Percentiles rank a stretch among this genome's conserved stretches.
Evolutionary conservation across 2,888 invertebrate species (phyloP).

Genomic region (Vannuccia rotundouncinata): DNA sequence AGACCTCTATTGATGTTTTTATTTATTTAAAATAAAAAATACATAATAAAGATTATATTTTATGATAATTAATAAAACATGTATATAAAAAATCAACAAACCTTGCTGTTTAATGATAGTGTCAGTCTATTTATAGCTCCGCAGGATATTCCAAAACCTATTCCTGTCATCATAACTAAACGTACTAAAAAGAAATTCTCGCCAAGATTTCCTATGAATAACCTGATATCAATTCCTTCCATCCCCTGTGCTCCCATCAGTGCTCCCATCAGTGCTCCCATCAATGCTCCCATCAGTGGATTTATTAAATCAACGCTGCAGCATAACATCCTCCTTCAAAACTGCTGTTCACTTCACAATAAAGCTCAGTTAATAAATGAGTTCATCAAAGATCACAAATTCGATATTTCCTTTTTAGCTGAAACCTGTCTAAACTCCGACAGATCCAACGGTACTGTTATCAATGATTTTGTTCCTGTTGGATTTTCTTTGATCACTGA

Average conservation of each 20-base stretch:
- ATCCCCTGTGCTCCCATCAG: constrained; percentile 1
- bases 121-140: neutral
- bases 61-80: no score
- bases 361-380: constrained; percentile 23
- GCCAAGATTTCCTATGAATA: constrained; percentile 26
- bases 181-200: constrained; percentile 20
- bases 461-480: constrained; percentile 26
- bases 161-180: constrained; percentile 25
- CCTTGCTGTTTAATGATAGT: neutral
- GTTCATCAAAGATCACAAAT: constrained; percentile 23
- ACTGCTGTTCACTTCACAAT: constrained; percentile 24
- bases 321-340: constrained; percentile 22
- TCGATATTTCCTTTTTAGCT: constrained; percentile 21
- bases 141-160: neutral
- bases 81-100: neutral
- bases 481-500: constrained; percentile 26
- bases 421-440: constrained; percentile 23
- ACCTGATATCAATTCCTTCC: constrained; percentile 26
- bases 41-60: no score
- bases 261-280: constrained; percentile 1
- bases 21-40: no score
- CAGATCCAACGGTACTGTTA: constrained; percentile 21
- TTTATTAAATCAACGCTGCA: constrained; percentile 26
- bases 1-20: no score
- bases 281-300: constrained; percentile 21